A percentile compares a stretch with the other conserved stretches of the same genome.
Conservation (phyloP, 2,113 vertebrate species). For the Cettia cetti region DNA sequence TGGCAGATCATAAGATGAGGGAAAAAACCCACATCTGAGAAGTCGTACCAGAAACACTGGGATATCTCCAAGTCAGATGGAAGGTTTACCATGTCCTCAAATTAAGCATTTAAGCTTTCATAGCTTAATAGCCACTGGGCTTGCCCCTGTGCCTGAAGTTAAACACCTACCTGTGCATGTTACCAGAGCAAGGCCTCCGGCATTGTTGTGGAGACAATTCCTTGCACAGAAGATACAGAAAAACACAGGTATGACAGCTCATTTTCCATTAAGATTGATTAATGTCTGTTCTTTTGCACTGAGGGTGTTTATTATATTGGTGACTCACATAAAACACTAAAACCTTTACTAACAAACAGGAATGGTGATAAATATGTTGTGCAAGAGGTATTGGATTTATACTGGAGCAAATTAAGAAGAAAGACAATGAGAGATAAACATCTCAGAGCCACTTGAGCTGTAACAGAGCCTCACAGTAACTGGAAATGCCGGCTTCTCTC, state of each 20-base stretch:
- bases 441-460: neutral
- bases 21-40: neutral
- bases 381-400: neutral
- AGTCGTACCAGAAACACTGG: neutral
- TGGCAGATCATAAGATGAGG: neutral
- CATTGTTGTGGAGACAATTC: neutral
- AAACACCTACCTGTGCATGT: neutral
- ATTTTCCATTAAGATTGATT: conserved; percentile 25
- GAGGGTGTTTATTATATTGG: neutral
- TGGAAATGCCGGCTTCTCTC: neutral
- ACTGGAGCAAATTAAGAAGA: neutral
- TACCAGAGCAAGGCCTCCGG: neutral
- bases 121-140: neutral
- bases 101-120: neutral
- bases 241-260: neutral
- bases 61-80: neutral
- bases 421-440: neutral
- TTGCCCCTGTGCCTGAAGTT: neutral
- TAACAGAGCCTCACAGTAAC: neutral
- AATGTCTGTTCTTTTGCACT: neutral
- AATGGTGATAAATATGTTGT: neutral
- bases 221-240: neutral
- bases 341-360: neutral
- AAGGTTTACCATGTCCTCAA: neutral
- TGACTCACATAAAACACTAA: neutral